phyloP scores from a whole-genome alignment of 2,113 vertebrate species.

The Poeciliopsis retropinna region DNA sequence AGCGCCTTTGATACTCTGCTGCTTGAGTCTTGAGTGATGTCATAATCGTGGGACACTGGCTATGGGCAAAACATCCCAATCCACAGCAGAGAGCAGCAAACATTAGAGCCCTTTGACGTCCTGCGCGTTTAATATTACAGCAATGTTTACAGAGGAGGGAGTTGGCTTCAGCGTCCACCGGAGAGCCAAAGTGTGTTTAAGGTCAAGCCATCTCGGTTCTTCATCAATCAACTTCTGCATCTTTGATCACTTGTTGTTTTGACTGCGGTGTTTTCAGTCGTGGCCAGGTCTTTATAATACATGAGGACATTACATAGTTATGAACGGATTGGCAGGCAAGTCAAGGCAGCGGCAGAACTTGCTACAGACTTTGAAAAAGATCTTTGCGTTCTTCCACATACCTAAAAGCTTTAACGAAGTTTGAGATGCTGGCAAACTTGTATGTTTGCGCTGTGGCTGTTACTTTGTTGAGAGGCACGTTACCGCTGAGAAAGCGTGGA shows the following conservation, averaged over 20 bases:
- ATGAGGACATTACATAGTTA: slow-evolving; percentile 77
- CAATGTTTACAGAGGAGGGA: slow-evolving; percentile 75
- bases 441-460: neutral
- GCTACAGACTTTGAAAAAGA: slow-evolving; percentile 50
- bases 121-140: slow-evolving; percentile 81
- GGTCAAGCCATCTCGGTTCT: slow-evolving; percentile 76
- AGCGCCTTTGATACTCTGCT: slow-evolving; percentile 76
- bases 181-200: slow-evolving; percentile 75
- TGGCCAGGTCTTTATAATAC: slow-evolving; percentile 73
- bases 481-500: neutral
- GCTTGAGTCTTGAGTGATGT: slow-evolving; percentile 74
- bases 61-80: slow-evolving; percentile 70
- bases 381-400: slow-evolving; percentile 12
- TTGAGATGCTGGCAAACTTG: slow-evolving; percentile 1
- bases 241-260: slow-evolving; percentile 80
- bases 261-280: slow-evolving; percentile 69
- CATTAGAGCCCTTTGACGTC: slow-evolving; percentile 67
- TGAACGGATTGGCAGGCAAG: slow-evolving; percentile 73
- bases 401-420: slow-evolving; percentile 38
- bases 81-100: slow-evolving; percentile 67
- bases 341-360: slow-evolving; percentile 60
- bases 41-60: slow-evolving; percentile 73
- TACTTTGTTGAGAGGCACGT: neutral
- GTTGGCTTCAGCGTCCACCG: slow-evolving; percentile 48
- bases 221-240: slow-evolving; percentile 68